A percentile compares a stretch with the other conserved stretches of the same genome.
These are phyloP conservation scores for Poeciliopsis retropinna DNA, from an alignment of 2,113 vertebrate species.

Conservation along the genomic window DNA sequence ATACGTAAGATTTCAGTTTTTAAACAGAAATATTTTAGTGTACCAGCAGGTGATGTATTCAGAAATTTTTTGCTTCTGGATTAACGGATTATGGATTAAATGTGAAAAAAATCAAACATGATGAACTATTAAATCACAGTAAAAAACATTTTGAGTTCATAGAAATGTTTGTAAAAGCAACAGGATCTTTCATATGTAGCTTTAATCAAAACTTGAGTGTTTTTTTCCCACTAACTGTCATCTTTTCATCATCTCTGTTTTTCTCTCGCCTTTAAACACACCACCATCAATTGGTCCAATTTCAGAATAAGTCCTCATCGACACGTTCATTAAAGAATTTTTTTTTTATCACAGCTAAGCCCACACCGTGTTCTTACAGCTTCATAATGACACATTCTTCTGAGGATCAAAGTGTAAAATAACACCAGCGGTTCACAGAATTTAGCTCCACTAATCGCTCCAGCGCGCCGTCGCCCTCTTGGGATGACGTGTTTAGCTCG, in stretches of 20 bases:
- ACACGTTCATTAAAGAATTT: constrained; percentile 38
- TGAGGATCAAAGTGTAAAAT: constrained; percentile 1
- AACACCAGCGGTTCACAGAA: constrained; percentile 8
- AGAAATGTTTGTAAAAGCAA: too few species aligned
- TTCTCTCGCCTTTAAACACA: background rate
- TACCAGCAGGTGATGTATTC: too few species aligned
- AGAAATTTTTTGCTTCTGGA: too few species aligned
- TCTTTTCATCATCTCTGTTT: background rate
- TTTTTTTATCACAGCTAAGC: constrained; percentile 52
- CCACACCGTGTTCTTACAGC: constrained; percentile 48
- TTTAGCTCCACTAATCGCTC: constrained; percentile 66
- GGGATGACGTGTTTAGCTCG: constrained; percentile 46
- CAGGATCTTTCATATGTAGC: background rate
- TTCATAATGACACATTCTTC: constrained; percentile 73
- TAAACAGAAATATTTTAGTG: too few species aligned
- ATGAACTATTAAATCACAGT: too few species aligned
- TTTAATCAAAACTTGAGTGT: background rate
- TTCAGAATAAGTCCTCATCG: constrained; percentile 19
- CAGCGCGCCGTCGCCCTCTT: constrained; percentile 26
- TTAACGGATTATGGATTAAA: too few species aligned
- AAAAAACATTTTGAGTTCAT: too few species aligned
- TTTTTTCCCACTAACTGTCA: background rate
- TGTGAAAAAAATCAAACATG: too few species aligned
- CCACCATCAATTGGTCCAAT: background rate
- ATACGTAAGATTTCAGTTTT: too few species aligned